These are phyloP conservation scores for Leguminivora glycinivorella DNA, from an alignment of 1,140 invertebrate genomes.

Conservation along the genomic window DNA sequence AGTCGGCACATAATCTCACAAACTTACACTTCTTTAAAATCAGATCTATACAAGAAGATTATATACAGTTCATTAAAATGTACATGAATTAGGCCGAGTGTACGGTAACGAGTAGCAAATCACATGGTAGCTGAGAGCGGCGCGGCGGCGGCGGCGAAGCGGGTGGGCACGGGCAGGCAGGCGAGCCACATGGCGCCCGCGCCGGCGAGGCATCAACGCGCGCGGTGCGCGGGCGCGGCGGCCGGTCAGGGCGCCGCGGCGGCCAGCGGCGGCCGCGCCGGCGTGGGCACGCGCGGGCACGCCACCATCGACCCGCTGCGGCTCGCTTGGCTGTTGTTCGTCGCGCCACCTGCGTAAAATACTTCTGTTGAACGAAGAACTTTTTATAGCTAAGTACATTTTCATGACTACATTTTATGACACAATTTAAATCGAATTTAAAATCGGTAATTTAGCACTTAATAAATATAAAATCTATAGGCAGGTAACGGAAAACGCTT, in stretches of 20 bases:
- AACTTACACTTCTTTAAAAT: not conserved
- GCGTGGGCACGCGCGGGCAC: conserved; percentile 77
- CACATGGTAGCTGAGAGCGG: conserved; percentile 44
- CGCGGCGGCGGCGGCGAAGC: conserved; percentile 45
- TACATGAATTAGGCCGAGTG: conserved; percentile 7
- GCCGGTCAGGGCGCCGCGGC: conserved; percentile 79
- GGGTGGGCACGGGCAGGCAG: conserved; percentile 68
- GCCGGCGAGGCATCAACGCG: conserved; percentile 64
- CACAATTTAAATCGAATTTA: not conserved
- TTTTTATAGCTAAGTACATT: conserved; percentile 12
- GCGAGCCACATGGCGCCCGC: conserved; percentile 55
- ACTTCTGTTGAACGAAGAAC: conserved; percentile 20
- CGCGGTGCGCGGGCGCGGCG: conserved; percentile 63
- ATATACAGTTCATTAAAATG: not conserved
- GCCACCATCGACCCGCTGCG: conserved; percentile 78
- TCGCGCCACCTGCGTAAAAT: conserved; percentile 50
- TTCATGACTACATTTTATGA: too few species aligned
- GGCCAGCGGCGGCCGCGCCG: conserved; percentile 72
- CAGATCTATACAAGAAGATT: not conserved
- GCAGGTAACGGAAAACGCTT: too few species aligned
- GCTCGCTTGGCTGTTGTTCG: conserved; percentile 54
- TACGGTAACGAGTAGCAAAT: conserved; percentile 20
- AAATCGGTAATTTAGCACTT: too few species aligned
- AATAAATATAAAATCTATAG: too few species aligned
- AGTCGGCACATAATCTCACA: conserved; percentile 5